Percentiles rank a stretch among this genome's conserved stretches.
Evolutionary conservation across 92 coral and sea anemone species (phyloP).

Genomic region (Porites lobata): DNA sequence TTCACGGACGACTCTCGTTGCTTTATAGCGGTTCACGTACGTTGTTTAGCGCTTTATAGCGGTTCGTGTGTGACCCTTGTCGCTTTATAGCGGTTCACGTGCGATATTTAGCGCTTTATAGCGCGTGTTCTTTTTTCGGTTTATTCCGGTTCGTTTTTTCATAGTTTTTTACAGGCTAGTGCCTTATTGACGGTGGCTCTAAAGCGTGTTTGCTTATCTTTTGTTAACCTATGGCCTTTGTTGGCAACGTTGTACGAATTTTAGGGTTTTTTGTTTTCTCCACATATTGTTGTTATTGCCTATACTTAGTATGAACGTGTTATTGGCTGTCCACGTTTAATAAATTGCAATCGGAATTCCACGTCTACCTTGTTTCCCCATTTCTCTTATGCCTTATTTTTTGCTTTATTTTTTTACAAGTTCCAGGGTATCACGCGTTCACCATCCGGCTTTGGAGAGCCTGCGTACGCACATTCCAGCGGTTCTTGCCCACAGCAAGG

Average conservation of each 20-base stretch:
- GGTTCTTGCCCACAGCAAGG: too few relatives aligned
- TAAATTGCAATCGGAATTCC: not conserved
- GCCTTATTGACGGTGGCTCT: not conserved
- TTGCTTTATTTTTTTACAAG: too few relatives aligned
- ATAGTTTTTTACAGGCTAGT: not conserved
- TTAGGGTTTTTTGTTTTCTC: not conserved
- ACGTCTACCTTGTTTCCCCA: too few relatives aligned
- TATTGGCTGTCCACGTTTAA: not conserved
- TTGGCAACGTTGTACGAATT: not conserved
- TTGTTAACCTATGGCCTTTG: too few relatives aligned
- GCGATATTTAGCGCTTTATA: not conserved
- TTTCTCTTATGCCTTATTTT: too few relatives aligned
- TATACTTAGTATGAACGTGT: not conserved
- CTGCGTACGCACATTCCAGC: too few relatives aligned
- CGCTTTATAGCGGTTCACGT: not conserved
- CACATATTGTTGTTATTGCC: not conserved
- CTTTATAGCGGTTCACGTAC: not conserved
- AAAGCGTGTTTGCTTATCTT: too few relatives aligned
- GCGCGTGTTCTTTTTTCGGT: not conserved
- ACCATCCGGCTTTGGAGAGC: too few relatives aligned
- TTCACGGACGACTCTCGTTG: not conserved
- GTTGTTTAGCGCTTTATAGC: not conserved
- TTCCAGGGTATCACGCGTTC: too few relatives aligned
- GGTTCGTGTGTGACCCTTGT: not conserved
- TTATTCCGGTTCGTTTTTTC: not conserved